These are phyloP conservation scores for Mythimna lalbum DNA, from an alignment of 2,888 invertebrate genomes.

Conservation along the genomic window DNA sequence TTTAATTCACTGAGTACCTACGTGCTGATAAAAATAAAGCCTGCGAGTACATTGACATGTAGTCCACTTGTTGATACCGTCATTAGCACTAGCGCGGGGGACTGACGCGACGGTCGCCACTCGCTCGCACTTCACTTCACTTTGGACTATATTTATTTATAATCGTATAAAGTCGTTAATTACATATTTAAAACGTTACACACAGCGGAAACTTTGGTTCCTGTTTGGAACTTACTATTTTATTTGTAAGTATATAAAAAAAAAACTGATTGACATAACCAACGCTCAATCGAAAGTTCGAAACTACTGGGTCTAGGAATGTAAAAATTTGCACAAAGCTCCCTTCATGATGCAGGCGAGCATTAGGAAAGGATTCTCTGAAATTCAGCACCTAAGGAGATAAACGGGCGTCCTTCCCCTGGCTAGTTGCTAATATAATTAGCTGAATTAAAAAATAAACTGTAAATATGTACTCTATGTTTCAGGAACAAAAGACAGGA, in stretches of 20 bases:
- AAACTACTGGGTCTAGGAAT: too few relatives aligned
- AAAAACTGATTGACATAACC: too few relatives aligned
- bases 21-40: constrained; percentile 13
- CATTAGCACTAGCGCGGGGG: neutral
- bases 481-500: neutral
- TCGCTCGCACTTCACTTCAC: neutral
- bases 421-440: too few relatives aligned
- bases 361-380: too few relatives aligned
- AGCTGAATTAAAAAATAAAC: too few relatives aligned
- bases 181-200: neutral
- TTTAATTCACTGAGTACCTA: constrained; percentile 47
- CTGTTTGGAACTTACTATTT: neutral
- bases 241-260: too few relatives aligned
- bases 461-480: too few relatives aligned
- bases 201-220: neutral
- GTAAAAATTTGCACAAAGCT: too few relatives aligned
- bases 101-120: neutral
- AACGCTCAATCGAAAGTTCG: too few relatives aligned
- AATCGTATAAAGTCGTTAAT: neutral
- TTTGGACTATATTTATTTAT: constrained; percentile 6
- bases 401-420: too few relatives aligned
- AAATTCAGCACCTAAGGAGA: too few relatives aligned
- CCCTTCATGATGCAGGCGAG: too few relatives aligned
- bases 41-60: constrained; percentile 9
- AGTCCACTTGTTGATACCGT: neutral